Conservation (phyloP, 2,888 invertebrate genomes). For the Orchesella flavescens region DNA sequence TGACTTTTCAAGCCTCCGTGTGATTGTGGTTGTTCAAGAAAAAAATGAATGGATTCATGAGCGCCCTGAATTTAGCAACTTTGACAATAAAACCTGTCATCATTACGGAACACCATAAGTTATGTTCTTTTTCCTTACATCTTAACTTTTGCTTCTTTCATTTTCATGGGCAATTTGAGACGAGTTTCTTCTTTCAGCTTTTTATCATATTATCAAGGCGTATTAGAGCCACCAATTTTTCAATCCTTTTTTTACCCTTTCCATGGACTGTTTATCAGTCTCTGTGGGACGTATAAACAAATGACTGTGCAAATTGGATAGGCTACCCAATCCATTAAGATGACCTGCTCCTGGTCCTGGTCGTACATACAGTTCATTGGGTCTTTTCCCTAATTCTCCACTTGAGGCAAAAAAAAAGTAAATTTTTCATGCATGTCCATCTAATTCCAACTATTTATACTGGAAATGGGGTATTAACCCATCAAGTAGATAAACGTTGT, state of each 20-base stretch:
- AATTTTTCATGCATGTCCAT: conserved; percentile 58
- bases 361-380: conserved; percentile 47
- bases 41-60: background rate
- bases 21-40: background rate
- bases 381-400: background rate
- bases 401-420: conserved; percentile 16
- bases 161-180: background rate
- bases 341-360: conserved; percentile 40
- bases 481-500: conserved; percentile 54
- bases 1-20: background rate
- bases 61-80: too few relatives aligned
- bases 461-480: conserved; percentile 46
- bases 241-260: conserved; percentile 34
- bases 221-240: conserved; percentile 40
- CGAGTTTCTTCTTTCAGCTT: background rate
- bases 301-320: conserved; percentile 62
- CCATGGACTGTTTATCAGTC: conserved; percentile 24
- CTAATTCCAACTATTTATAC: conserved; percentile 30
- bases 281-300: conserved; percentile 47
- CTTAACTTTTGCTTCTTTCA: background rate
- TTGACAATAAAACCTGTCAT: too few relatives aligned
- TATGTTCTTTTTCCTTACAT: background rate
- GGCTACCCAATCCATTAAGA: conserved; percentile 59
- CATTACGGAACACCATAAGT: too few relatives aligned
- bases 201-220: background rate